A percentile compares a stretch with the other conserved stretches of the same genome.
Evolutionary conservation across 2,113 vertebrate genomes (phyloP).

Genomic region (Amblyornis subalaris): DNA sequence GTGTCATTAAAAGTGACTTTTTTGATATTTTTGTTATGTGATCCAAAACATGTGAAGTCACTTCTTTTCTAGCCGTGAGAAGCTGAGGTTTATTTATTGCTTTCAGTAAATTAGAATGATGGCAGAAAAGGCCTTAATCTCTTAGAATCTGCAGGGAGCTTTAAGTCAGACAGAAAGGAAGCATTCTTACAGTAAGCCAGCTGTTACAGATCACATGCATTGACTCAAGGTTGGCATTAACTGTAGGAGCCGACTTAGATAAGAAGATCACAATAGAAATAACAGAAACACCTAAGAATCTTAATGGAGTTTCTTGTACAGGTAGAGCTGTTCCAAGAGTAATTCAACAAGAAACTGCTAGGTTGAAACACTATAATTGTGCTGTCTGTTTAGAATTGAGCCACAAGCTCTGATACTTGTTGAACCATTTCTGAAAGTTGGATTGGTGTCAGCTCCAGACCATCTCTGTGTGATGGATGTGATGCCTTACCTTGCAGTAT

Average conservation of each 20-base stretch:
- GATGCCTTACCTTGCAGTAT: background rate
- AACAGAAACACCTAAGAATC: background rate
- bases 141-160: background rate
- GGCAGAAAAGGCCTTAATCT: background rate
- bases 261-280: background rate
- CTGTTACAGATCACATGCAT: background rate
- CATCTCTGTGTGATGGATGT: background rate
- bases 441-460: background rate
- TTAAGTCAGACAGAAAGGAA: background rate
- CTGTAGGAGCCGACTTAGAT: background rate
- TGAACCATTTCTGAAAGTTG: background rate
- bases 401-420: background rate
- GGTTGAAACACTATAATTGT: background rate
- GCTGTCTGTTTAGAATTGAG: background rate
- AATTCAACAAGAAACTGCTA: background rate
- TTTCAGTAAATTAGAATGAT: background rate
- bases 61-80: background rate
- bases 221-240: background rate
- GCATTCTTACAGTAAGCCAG: background rate
- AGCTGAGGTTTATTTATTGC: background rate
- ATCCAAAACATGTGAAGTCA: background rate
- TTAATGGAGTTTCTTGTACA: background rate
- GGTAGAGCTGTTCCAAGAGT: background rate
- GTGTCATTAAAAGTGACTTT: background rate
- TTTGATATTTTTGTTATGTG: background rate